Evolutionary conservation across 2,888 invertebrate species (phyloP), one percentile per base, ranked within the genome.

Genomic region (Drosophila lutescens): DNA sequence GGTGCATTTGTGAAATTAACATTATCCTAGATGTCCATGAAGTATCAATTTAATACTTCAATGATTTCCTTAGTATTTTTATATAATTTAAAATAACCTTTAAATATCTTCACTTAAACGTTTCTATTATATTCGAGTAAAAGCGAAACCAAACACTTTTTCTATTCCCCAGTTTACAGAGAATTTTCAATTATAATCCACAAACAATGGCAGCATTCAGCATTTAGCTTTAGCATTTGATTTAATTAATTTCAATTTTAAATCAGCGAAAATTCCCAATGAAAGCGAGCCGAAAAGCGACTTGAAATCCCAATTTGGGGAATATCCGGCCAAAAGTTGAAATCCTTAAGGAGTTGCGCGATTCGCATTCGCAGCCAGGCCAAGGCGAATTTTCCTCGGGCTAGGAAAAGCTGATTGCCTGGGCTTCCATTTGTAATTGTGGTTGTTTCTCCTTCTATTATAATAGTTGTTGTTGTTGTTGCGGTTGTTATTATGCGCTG

Each of bases 401-500:
- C 47, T 32, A 51, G 69, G 56, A 47, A 62, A 69, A 76, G 84
- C 78, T 80, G 84, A 80, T 83, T 86, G 75, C 65, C 67, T 34
- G 34, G 66, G 77, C 58, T 80, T 79, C 69, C 60, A 69, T 71
- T 72, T 53, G 65, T 73, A 65, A 57, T 65, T 62, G 50, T 54
- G 60, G 54, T 60, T 62, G 46, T 59, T 60, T 32, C 38, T 4
- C 26, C 1, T 50, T 20, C 51, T 54, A 40, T 51, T 59, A 61
- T 61, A 68, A 63, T 55, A 65, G 46, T 61, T 65, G 63, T 66
- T 82, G 60, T 60, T 67, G 66, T 66, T 82, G 60, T 69, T 70
- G 65, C 75, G 73, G 62, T 66, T 84, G 60, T 74, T 82, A 76
- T 87, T 85, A 68, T 69, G 70, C 86, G 69, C 80, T 82, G 88